phyloP scores from a whole-genome alignment of 2,888 invertebrate genomes.

The Eupithecia insigniata region DNA sequence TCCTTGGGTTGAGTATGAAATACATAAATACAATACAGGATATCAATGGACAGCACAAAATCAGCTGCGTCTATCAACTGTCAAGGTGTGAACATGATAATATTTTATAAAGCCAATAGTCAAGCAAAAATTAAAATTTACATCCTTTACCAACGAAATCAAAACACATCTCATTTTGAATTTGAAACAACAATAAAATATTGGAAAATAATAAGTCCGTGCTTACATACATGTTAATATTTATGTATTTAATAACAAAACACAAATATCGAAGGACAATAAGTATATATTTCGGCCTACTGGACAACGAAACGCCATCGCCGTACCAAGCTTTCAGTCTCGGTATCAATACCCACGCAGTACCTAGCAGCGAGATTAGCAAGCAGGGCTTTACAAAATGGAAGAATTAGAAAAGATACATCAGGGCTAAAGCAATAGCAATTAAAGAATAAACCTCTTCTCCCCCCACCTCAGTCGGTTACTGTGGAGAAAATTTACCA shows the following conservation, averaged over 20 bases:
- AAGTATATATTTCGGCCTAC: not conserved
- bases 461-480: not conserved
- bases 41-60: constrained; percentile 9
- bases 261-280: not conserved
- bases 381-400: not conserved
- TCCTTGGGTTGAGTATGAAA: constrained; percentile 10
- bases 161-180: constrained; percentile 33
- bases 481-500: not conserved
- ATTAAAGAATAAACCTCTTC: not conserved
- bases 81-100: constrained; percentile 35
- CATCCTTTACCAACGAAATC: constrained; percentile 28
- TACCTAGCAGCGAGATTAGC: not conserved
- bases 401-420: not conserved
- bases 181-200: constrained; percentile 15
- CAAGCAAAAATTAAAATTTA: constrained; percentile 23
- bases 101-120: constrained; percentile 24
- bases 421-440: not conserved
- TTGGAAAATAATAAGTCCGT: not conserved
- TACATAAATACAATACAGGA: constrained; percentile 6
- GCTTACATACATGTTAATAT: not conserved
- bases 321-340: not conserved
- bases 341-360: not conserved
- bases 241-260: not conserved
- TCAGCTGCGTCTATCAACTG: constrained; percentile 19
- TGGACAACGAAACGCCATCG: not conserved